Evolutionary conservation across 37 sponge, comb jelly and placozoan genomes (phyloP).

Genomic region (Hexactinellida sp.): DNA sequence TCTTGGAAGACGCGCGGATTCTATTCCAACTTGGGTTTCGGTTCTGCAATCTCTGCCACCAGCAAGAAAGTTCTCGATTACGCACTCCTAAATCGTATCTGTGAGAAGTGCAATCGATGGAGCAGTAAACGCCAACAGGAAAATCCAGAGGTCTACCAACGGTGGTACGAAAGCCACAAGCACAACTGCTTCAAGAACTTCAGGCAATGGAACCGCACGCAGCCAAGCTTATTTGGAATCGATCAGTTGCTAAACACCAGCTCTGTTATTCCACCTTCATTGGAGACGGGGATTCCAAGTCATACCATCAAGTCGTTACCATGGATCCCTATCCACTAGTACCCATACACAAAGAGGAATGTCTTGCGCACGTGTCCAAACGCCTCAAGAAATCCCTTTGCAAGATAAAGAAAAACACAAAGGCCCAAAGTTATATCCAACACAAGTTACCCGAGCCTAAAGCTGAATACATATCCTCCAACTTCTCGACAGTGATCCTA

Average conservation of each 20-base stretch:
- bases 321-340: neutral
- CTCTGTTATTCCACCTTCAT: neutral
- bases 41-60: neutral
- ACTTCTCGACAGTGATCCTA: neutral
- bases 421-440: neutral
- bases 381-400: neutral
- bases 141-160: neutral
- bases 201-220: neutral
- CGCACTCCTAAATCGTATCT: neutral
- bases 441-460: neutral
- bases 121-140: neutral
- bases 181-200: neutral
- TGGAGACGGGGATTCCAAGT: neutral
- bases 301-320: neutral
- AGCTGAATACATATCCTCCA: neutral
- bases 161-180: neutral
- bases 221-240: neutral
- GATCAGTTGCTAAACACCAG: neutral
- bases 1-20: neutral
- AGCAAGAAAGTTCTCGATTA: neutral
- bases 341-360: neutral
- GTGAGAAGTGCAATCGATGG: slow-evolving; percentile 1
- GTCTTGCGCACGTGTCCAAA: neutral
- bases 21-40: neutral
- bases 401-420: neutral